Base-by-base conservation (phyloP, 2,113 vertebrate species). In the Heterocephalus glaber region DNA sequence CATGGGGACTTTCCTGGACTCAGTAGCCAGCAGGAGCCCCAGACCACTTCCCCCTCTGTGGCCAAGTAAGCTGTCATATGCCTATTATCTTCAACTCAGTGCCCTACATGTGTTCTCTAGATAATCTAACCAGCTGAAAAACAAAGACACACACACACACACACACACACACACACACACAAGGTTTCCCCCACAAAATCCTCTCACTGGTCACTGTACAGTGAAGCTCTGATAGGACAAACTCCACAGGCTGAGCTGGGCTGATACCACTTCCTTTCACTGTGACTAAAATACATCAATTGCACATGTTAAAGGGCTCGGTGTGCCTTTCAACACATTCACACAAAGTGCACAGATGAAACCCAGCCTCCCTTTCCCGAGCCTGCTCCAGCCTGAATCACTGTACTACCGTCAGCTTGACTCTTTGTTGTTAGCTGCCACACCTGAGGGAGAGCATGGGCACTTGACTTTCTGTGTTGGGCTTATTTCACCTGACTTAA, bases 1-100 rank as follows among this genome's bases (percentile, higher is more conserved):
- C 5, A 22, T 4, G 70, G 61, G 58, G 26, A n/a, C 35, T 77
- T 79, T 61, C 76, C 41, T 24, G 10, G 76, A 60, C 41, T 2
- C 6, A 30, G 8, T n/a, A 1, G 5, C 22, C 13, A 26, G 17
- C 2, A 24, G n/a, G 41, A n/a, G 41, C 7, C 30, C 8, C 16
- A 24, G 2, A 68, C 9, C 3, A 5, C 24, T 8, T 41, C 16
- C 10, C 61, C 28, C 38, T 30, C 24, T 19, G 4, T 49, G 17
- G 3, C 17, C 28, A 7, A 9, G 20, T 26, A 22, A 2, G 9
- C 16, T 44, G 28, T 2, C 17, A 0, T 47, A 16, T 9, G 19
- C 26, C 26, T 56, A 16, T 60, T 13, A 20, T 1, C 22, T 70
- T 20, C 1, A 1, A 74, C 4, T 65, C 65, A 58, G 22, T 58